Evolutionary conservation across 2,797 vertebrate species (phyloP), one percentile per base, ranked within the genome.

Genomic region (Ctenosaura bakeri): DNA sequence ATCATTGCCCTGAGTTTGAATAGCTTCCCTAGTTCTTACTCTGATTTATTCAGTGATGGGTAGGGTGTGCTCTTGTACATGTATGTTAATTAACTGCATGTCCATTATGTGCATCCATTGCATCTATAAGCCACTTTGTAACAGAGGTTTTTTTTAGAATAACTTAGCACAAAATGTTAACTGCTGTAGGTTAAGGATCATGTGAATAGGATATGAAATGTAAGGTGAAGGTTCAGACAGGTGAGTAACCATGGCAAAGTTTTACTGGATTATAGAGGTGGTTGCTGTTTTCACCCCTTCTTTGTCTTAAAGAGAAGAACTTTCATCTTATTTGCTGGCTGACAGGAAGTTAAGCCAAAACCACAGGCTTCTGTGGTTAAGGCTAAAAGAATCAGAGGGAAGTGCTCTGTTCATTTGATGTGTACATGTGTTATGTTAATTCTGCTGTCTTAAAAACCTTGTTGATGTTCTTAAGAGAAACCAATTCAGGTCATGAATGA

Each of bases 291-390:
- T 54, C 9, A 18, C 8, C 2, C 35, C 9, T 12, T 42, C 24
- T 71, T 46, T 80, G 64, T 50, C 64, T 38, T 7, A 6, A 76
- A 89, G 42, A 64, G 56, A 64, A 77, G 20, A 66, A 66, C 16
- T 66, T 78, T 52, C 20, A 18, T 82, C 46, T 86, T 85, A 16
- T 59, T 59, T 13, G 50, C 50, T 84, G 64, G 35, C 24, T 26
- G 83, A n/a, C 88, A 79, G 85, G 91, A 92, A 90, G 62, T 59
- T 84, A 71, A 85, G 24, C 10, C 26, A 87, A 73, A 89, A 78
- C 91, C 74, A 35, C 52, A 80, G 38, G 20, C 52, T 86, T 77
- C 64, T 52, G 90, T n/a, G 88, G 88, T 81, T 32, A 74, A 66
- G 54, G 64, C 14, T 32, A 56, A 78, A 81, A 76, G 66, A 62